Base-by-base conservation (phyloP, 2,888 invertebrate genomes). In the Hipparchia semele region DNA sequence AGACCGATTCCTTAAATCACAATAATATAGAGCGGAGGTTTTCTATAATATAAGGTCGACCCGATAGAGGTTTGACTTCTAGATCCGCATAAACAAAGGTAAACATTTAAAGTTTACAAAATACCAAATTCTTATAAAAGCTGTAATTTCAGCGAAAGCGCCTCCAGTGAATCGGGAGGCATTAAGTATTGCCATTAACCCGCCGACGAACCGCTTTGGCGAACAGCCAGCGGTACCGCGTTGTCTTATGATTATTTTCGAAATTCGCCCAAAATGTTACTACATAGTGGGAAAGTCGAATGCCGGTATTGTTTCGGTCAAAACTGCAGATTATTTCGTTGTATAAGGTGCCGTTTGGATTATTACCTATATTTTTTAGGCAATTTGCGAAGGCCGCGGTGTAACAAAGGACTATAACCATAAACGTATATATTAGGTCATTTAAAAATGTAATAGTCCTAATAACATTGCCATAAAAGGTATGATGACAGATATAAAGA, bases 161-260 rank as follows among this genome's bases (percentile, higher is more conserved):
- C 68, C 70, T 71, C 61, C 70, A 73, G 73, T 77, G 68, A 76
- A 77, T 76, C 71, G 71, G 72, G 67, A 70, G 73, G 73, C 78
- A 72, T 77, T 77, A 75, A 73, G 75, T 73, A 72, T 76, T 71
- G 61, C 75, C 69, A 68, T 78, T 75, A 77, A 78, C 75, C 62
- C 68, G 69, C 61, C 73, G 64, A 60, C 73, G 72, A 68, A 71
- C 69, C n/a, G 61, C 68, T 71, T 71, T 77, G 78, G 78, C 77
- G 10, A 6, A 9, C 33, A 68, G 75, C 78, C 78, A 78, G 68
- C 73, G 45, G 49, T 39, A 23, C 33, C 53, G 51, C 53, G 69
- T 69, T 59, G 59, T 60, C 59, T 68, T 68, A 33, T 51, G 12
- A 68, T 68, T 39, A 68, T 51, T 68, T 68, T 68, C 51, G 51